Conservation (phyloP, 2,113 vertebrate species). For the Empidonax alnorum region DNA sequence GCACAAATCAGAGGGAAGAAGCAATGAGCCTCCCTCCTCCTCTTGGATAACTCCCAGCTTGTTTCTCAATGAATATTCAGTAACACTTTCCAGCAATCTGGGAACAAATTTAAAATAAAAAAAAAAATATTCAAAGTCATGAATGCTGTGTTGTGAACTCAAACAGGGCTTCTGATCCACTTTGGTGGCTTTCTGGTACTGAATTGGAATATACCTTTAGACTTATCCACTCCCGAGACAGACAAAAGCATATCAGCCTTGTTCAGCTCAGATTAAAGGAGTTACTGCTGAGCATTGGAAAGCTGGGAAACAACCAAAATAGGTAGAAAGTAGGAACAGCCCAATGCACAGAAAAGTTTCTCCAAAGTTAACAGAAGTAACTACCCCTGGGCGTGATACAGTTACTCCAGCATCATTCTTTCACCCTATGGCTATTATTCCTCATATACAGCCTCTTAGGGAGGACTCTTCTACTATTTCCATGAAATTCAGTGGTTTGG, state of each 20-base stretch:
- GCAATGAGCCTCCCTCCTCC: background rate
- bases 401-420: background rate
- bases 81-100: slow-evolving; percentile 18
- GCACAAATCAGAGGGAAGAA: slow-evolving; percentile 31
- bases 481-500: background rate
- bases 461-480: background rate
- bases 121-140: background rate
- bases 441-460: background rate
- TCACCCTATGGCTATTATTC: background rate
- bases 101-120: background rate
- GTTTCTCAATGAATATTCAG: slow-evolving; percentile 39
- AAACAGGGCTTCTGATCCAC: background rate
- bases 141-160: background rate
- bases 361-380: background rate
- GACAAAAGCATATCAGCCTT: background rate
- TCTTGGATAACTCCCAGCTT: slow-evolving; percentile 23
- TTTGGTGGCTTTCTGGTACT: background rate
- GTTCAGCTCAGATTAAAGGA: background rate
- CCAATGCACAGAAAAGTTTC: background rate
- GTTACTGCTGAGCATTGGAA: background rate
- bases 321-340: background rate
- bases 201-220: background rate
- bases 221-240: background rate
- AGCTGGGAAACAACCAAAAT: background rate
- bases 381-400: background rate